phyloP scores from a whole-genome alignment of 1,140 invertebrate species.

The Brachionus sp. region DNA sequence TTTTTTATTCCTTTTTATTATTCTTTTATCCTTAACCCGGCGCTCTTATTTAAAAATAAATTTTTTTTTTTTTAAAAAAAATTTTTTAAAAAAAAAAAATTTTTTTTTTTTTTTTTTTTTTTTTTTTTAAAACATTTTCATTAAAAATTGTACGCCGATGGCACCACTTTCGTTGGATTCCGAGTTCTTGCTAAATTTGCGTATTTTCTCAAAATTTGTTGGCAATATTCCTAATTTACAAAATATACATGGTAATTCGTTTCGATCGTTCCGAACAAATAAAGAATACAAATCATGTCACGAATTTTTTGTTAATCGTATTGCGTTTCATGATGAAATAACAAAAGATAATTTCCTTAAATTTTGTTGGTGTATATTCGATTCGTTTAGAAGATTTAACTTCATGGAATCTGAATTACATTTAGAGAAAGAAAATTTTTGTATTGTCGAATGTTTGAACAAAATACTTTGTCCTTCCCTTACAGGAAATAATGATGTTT shows the following conservation, averaged over 20 bases:
- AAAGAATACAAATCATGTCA: background rate
- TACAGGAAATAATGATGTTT: background rate
- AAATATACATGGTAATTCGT: background rate
- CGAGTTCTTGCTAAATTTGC: too few relatives aligned
- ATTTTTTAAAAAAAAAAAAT: too few relatives aligned
- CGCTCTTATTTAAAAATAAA: too few relatives aligned
- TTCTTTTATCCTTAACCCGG: too few relatives aligned
- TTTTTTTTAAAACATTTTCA: too few relatives aligned
- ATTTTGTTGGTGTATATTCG: background rate
- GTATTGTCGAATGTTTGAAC: background rate
- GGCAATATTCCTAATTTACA: too few relatives aligned
- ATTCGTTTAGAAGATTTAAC: background rate
- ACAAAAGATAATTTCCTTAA: background rate
- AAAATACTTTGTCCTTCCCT: background rate
- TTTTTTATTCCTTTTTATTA: too few relatives aligned
- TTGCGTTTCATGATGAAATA: background rate
- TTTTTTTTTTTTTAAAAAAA: too few relatives aligned
- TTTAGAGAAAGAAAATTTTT: constrained; percentile 9
- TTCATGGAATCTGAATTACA: background rate
- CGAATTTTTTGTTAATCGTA: background rate
- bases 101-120: too few relatives aligned
- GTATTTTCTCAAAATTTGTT: too few relatives aligned
- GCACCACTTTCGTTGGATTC: too few relatives aligned
- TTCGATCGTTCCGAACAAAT: background rate
- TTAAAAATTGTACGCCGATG: too few relatives aligned